Conservation (phyloP, 2,797 vertebrate genomes). For the Urosaurus nigricauda region DNA sequence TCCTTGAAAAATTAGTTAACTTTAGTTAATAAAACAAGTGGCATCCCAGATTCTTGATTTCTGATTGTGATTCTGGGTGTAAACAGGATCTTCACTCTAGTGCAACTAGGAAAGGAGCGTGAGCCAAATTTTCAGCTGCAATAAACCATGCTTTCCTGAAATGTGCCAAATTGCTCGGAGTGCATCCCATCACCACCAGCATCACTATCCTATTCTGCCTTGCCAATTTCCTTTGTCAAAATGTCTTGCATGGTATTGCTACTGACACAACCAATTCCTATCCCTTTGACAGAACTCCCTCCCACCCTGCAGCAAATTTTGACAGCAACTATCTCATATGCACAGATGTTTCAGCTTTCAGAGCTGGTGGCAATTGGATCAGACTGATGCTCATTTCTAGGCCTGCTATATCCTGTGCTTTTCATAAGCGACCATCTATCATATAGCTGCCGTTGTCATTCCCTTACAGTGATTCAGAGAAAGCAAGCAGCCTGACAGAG, state of each 20-base stretch:
- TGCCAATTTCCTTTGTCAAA: constrained; percentile 24
- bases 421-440: constrained; percentile 35
- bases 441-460: constrained; percentile 36
- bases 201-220: background rate
- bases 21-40: background rate
- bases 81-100: background rate
- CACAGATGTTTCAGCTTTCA: constrained; percentile 32
- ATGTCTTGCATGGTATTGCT: background rate
- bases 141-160: background rate
- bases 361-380: constrained; percentile 5
- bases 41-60: background rate
- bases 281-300: constrained; percentile 6
- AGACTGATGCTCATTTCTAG: constrained; percentile 22
- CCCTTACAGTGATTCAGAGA: constrained; percentile 89
- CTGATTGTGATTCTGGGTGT: background rate
- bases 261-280: constrained; percentile 19
- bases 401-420: background rate
- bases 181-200: background rate
- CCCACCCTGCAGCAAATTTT: background rate
- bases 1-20: background rate
- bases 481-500: constrained; percentile 88
- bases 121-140: background rate
- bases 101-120: background rate
- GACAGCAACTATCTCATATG: background rate
- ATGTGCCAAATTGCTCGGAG: background rate